Conservation (phyloP, 1,140 invertebrate species). For the Tetragnatha versicolor region DNA sequence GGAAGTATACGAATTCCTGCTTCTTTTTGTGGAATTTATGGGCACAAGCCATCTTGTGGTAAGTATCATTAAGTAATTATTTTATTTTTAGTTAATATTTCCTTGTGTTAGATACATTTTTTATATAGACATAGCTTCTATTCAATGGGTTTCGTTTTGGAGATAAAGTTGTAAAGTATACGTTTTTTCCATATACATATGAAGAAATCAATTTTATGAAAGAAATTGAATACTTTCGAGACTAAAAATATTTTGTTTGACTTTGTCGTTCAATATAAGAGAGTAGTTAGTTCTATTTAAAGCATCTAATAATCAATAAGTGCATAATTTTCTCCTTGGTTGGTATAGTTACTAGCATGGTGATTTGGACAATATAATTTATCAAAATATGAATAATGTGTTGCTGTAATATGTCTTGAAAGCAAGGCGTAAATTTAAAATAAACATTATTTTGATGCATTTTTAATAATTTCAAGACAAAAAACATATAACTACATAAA, state of each 20-base stretch:
- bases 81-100: not conserved
- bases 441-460: not conserved
- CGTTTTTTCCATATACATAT: not conserved
- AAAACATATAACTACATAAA: not conserved
- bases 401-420: too few relatives aligned
- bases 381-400: too few relatives aligned
- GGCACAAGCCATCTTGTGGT: slow-evolving; percentile 87
- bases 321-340: too few relatives aligned
- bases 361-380: too few relatives aligned
- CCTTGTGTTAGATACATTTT: not conserved
- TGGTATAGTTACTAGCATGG: too few relatives aligned
- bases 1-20: slow-evolving; percentile 94
- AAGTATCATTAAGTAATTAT: not conserved
- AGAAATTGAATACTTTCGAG: not conserved
- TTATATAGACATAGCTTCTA: not conserved
- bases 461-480: not conserved
- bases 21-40: slow-evolving; percentile 94
- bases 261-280: too few relatives aligned
- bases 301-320: too few relatives aligned
- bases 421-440: too few relatives aligned
- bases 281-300: too few relatives aligned
- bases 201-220: not conserved
- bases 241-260: too few relatives aligned
- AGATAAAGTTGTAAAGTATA: not conserved
- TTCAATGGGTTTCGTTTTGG: not conserved